Evolutionary conservation across 2,113 vertebrate genomes (phyloP).

Genomic region (Arizona elegans): DNA sequence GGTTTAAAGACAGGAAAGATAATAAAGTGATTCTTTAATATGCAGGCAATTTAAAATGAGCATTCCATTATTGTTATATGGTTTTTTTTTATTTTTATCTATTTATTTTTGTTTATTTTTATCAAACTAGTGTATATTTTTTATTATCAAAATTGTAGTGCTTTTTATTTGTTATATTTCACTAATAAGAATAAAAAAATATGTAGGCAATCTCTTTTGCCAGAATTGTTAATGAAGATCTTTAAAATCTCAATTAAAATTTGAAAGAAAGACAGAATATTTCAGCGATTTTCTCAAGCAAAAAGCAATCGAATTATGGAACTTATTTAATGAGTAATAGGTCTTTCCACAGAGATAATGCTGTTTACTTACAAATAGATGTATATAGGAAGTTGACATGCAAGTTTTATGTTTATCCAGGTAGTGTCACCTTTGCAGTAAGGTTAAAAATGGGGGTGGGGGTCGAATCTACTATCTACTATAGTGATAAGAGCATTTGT

Average conservation of each 20-base stretch:
- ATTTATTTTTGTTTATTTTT: neutral
- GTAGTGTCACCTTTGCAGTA: neutral
- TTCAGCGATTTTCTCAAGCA: neutral
- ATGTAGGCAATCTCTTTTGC: neutral
- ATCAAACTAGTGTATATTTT: too few relatives aligned
- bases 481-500: neutral
- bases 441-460: neutral
- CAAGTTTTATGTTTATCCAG: neutral
- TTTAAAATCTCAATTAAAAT: neutral
- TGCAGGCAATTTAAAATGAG: neutral
- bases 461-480: neutral
- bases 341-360: neutral
- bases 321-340: neutral
- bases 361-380: neutral
- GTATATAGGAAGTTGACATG: neutral
- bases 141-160: too few relatives aligned
- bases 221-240: neutral
- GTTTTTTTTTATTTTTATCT: neutral
- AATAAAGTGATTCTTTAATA: neutral
- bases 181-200: neutral
- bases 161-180: too few relatives aligned
- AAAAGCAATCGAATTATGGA: neutral
- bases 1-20: neutral
- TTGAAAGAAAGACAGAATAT: neutral
- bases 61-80: neutral